Conservation (phyloP, 2,113 vertebrate species). For the Perca schrenkii region DNA sequence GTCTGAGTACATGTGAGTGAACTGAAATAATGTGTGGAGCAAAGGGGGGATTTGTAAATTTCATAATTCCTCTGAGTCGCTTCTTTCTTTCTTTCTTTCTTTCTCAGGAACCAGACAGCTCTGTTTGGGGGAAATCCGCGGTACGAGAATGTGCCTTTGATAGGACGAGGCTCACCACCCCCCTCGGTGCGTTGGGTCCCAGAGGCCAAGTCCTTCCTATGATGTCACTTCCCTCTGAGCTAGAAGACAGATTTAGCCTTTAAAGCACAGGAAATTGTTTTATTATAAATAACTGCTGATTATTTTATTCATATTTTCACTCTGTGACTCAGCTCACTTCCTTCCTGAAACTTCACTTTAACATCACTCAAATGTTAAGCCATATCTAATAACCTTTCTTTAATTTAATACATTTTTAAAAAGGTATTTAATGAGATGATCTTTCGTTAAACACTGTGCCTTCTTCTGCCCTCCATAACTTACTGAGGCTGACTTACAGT, state of each 20-base stretch:
- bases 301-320: background rate
- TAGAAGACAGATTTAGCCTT: constrained; percentile 27
- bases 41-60: no score
- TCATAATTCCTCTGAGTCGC: background rate
- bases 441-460: background rate
- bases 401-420: background rate
- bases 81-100: background rate
- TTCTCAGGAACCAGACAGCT: constrained; percentile 90
- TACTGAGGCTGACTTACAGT: background rate
- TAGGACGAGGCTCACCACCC: constrained; percentile 95
- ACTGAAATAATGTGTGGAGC: rapidly evolving
- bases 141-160: constrained; percentile 96
- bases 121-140: constrained; percentile 95
- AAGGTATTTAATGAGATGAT: constrained; percentile 13
- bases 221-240: constrained; percentile 45
- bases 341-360: background rate
- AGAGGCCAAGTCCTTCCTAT: constrained; percentile 68
- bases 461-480: constrained; percentile 28
- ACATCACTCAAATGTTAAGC: background rate
- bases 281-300: constrained; percentile 8
- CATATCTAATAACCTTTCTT: constrained; percentile 2
- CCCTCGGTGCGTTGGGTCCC: constrained; percentile 90
- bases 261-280: constrained; percentile 23
- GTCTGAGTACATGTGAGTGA: constrained; percentile 93
- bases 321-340: background rate